Percentiles rank a stretch among this genome's conserved stretches.
Conservation (phyloP, 2,797 vertebrate genomes). For the Scomberomorus guttatus region DNA sequence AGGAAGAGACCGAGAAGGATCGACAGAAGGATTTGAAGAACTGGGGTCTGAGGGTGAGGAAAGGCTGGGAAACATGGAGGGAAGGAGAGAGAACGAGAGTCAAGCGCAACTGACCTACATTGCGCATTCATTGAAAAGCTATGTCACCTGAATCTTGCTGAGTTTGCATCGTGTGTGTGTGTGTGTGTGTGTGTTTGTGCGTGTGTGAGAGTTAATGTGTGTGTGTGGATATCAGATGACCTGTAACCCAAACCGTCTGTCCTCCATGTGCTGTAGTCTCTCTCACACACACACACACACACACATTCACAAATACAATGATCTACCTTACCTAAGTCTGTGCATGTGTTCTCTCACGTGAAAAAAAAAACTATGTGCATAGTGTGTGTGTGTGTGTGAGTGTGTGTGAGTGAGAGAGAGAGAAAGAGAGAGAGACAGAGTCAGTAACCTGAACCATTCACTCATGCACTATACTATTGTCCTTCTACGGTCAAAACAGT, state of each 20-base stretch:
- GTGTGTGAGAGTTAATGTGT: constrained; percentile 36
- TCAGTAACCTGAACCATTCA: constrained; percentile 56
- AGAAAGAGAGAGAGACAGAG: not conserved
- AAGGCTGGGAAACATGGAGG: constrained; percentile 37
- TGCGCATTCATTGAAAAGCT: constrained; percentile 74
- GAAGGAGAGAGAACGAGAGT: constrained; percentile 31
- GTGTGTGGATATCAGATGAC: constrained; percentile 79
- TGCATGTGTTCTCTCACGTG: constrained; percentile 3
- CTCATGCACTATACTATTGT: constrained; percentile 53
- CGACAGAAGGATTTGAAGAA: constrained; percentile 23
- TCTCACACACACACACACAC: constrained; percentile 27
- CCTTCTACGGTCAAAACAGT: constrained; percentile 63
- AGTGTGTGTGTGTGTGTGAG: constrained; percentile 10
- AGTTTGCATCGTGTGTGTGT: constrained; percentile 67
- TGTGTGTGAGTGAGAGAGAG: constrained; percentile 20
- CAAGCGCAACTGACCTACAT: constrained; percentile 74
- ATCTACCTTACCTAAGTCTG: constrained; percentile 34
- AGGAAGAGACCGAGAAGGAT: not conserved
- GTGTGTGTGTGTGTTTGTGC: constrained; percentile 43
- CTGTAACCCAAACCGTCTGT: constrained; percentile 79
- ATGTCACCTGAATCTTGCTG: constrained; percentile 84
- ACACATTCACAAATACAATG: constrained; percentile 54
- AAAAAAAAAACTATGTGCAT: not conserved
- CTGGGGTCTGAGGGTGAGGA: constrained; percentile 18
- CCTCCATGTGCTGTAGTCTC: constrained; percentile 76